Percentiles rank a stretch among this genome's conserved stretches.
Conservation (phyloP, 2,797 vertebrate genomes). For the Centropyge bicolor region DNA sequence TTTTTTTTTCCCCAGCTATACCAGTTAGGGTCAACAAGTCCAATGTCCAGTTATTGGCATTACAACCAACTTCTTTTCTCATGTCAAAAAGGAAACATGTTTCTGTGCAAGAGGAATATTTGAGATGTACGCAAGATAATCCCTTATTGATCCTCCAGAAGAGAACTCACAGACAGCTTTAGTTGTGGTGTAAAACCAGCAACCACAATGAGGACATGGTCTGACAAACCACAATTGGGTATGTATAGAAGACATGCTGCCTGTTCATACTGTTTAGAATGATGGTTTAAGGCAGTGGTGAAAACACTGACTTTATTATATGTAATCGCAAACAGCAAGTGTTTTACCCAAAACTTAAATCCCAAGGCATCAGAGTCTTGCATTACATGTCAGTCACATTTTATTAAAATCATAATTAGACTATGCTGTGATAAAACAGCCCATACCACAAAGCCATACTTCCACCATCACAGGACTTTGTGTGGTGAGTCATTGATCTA, state of each 20-base stretch:
- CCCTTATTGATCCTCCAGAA: too few species aligned
- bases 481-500: slow-evolving; percentile 58
- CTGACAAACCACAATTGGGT: too few species aligned
- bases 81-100: background rate
- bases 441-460: background rate
- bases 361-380: background rate
- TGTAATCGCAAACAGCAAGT: background rate
- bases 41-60: background rate
- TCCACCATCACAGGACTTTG: slow-evolving; percentile 45
- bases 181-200: background rate
- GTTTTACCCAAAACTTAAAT: background rate
- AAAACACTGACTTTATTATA: background rate
- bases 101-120: background rate
- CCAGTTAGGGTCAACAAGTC: background rate
- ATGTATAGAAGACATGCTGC: background rate
- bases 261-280: background rate
- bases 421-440: background rate
- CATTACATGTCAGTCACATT: background rate
- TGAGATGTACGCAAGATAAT: background rate
- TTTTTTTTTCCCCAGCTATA: too few species aligned
- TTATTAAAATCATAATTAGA: background rate
- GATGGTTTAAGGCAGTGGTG: background rate
- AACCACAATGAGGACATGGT: background rate
- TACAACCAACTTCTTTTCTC: background rate
- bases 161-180: background rate